phyloP scores from a whole-genome alignment of 2,888 invertebrate genomes.

The Drosophila helvetica region DNA sequence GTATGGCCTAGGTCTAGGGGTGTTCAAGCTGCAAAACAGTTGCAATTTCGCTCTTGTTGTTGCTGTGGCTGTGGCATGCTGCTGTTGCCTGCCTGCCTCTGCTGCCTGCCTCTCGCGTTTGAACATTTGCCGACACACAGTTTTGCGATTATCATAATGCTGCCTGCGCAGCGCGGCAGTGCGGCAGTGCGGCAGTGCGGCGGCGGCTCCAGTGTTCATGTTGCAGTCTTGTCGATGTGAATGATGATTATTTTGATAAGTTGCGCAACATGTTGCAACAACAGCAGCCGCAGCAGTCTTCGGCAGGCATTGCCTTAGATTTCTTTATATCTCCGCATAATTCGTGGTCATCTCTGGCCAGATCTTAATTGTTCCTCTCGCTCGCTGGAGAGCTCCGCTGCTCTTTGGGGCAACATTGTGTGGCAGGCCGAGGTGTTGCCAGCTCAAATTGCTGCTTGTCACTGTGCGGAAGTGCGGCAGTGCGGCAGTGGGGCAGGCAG shows the following conservation, averaged over 20 bases:
- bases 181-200: constrained; percentile 33
- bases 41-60: constrained; percentile 61
- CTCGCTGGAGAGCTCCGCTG: neutral
- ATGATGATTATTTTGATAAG: constrained; percentile 76
- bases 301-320: constrained; percentile 22
- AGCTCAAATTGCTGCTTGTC: constrained; percentile 71
- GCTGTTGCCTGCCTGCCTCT: neutral
- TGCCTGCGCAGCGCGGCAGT: constrained; percentile 49
- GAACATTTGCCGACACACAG: constrained; percentile 63
- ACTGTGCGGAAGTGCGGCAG: constrained; percentile 62
- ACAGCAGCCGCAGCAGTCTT: constrained; percentile 11
- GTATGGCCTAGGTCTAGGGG: constrained; percentile 4
- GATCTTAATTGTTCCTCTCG: constrained; percentile 59
- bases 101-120: constrained; percentile 38
- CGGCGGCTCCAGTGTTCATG: constrained; percentile 41
- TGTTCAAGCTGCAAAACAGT: constrained; percentile 67
- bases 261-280: constrained; percentile 66
- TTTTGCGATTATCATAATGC: constrained; percentile 73
- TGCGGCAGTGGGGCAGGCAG: constrained; percentile 54
- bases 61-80: constrained; percentile 10
- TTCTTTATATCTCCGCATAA: constrained; percentile 11
- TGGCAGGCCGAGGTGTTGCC: constrained; percentile 60
- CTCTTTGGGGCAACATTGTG: constrained; percentile 61
- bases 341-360: constrained; percentile 46
- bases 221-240: constrained; percentile 54